These are phyloP conservation scores for Ceyx cyanopectus DNA, from an alignment of 2,113 vertebrate species.

Conservation along the genomic window DNA sequence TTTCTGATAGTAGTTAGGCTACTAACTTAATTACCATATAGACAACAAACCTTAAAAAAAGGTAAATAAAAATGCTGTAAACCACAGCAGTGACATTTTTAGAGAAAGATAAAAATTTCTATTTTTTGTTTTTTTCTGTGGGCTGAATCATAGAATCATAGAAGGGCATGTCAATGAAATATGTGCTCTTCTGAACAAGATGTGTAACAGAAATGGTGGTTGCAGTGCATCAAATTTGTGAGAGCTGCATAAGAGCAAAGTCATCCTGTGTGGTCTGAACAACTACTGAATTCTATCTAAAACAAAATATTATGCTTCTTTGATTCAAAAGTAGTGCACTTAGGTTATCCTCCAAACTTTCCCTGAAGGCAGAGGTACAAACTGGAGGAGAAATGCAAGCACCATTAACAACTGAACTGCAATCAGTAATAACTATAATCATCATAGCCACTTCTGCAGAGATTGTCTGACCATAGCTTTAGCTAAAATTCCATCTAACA, in stretches of 20 bases:
- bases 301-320: neutral
- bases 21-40: neutral
- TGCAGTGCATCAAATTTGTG: neutral
- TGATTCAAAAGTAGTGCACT: neutral
- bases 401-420: neutral
- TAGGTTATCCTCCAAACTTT: neutral
- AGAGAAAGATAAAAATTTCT: neutral
- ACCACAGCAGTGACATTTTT: neutral
- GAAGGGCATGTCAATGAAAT: neutral
- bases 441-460: accelerated
- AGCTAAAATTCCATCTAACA: neutral
- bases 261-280: neutral
- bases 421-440: neutral
- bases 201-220: neutral
- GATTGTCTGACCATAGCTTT: neutral
- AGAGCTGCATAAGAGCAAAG: neutral
- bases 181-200: neutral
- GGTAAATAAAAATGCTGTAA: neutral
- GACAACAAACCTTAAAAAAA: neutral
- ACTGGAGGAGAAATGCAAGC: neutral
- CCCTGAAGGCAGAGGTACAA: neutral
- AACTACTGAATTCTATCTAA: neutral
- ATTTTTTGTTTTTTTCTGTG: neutral
- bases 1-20: too few relatives aligned
- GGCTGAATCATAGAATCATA: neutral